Base-by-base conservation (phyloP, 2,888 invertebrate species). In the Acleris literana region DNA sequence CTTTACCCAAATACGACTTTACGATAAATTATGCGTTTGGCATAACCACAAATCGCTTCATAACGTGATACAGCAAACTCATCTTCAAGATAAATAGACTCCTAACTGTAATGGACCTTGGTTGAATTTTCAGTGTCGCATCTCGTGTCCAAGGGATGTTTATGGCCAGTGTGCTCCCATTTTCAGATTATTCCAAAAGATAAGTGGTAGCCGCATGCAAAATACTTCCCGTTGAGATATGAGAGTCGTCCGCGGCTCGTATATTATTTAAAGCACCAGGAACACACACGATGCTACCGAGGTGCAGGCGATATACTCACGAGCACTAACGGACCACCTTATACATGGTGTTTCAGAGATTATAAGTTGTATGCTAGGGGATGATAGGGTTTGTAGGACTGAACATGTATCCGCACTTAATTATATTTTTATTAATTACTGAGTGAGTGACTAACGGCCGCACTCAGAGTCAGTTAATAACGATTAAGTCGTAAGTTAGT, bases 161-260 rank as follows among this genome's bases (percentile, higher is more conserved):
- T 74, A 71, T 64, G 68, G 65, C 61, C 68, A 71, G 68, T 54
- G 63, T 84, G 86, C 85, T 87, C 86, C 80, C 83, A 81, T 90
- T 90, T 88, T 74, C 79, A 86, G 92, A 92, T 91, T 86, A 85
- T 86, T 86, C 83, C 83, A 84, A 85, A 87, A 90, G 91, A 91
- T 91, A 88, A 84, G 82, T 87, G 81, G 86, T 83, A 78, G 84
- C 81, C 80, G 87, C 87, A 92, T 91, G 91, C 89, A 89, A 89
- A 92, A 87, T 86, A 89, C 90, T 92, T 91, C 90, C 90, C 83
- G 83, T 85, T 84, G 85, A 88, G 91, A 90, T 92, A 90, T 90
- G 90, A 84, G 83, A 83, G 86, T 85, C 85, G 86, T 86, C 86
- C 83, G 78, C 74, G 70, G 75, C 72, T 83, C 80, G 82, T 86